These are phyloP conservation scores for Dastarcus helophoroides DNA, from an alignment of 2,888 invertebrate species.

Conservation along the genomic window DNA sequence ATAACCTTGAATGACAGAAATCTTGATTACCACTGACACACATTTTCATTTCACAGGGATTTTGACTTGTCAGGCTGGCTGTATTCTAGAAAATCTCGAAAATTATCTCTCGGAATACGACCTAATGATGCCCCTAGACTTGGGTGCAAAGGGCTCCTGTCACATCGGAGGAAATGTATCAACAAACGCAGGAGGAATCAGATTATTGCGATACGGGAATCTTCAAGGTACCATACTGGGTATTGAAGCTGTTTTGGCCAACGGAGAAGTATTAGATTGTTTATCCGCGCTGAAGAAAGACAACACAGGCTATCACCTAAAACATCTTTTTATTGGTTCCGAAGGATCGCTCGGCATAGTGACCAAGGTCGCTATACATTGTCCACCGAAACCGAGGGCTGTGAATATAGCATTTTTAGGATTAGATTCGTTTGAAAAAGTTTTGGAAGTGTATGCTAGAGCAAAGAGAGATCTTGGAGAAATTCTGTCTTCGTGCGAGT, in stretches of 20 bases:
- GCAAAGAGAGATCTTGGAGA: conserved; percentile 73
- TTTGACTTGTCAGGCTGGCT: conserved; percentile 84
- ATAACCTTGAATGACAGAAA: too few species aligned
- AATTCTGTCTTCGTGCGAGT: conserved; percentile 90
- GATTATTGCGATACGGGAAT: conserved; percentile 91
- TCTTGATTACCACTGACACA: too few species aligned
- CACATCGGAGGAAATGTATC: conserved; percentile 93
- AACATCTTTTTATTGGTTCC: conserved; percentile 93
- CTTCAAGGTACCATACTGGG: conserved; percentile 86
- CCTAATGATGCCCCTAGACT: conserved; percentile 90
- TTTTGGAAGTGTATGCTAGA: conserved; percentile 60
- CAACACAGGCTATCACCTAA: conserved; percentile 94
- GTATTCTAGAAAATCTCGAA: conserved; percentile 79
- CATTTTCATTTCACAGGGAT: conserved; percentile 54
- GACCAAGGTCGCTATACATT: conserved; percentile 83
- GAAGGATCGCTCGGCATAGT: conserved; percentile 94
- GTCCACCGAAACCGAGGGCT: conserved; percentile 73
- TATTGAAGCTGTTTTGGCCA: conserved; percentile 79
- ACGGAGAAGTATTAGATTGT: conserved; percentile 76
- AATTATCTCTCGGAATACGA: conserved; percentile 56
- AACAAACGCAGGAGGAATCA: conserved; percentile 92
- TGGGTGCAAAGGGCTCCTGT: conserved; percentile 93
- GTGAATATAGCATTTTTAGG: conserved; percentile 83
- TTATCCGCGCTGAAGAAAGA: conserved; percentile 85
- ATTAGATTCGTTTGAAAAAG: conserved; percentile 62